A percentile compares a stretch with the other conserved stretches of the same genome.
These are phyloP conservation scores for Potamarius usumacintae DNA, from an alignment of 2,113 vertebrate genomes.

Conservation along the genomic window DNA sequence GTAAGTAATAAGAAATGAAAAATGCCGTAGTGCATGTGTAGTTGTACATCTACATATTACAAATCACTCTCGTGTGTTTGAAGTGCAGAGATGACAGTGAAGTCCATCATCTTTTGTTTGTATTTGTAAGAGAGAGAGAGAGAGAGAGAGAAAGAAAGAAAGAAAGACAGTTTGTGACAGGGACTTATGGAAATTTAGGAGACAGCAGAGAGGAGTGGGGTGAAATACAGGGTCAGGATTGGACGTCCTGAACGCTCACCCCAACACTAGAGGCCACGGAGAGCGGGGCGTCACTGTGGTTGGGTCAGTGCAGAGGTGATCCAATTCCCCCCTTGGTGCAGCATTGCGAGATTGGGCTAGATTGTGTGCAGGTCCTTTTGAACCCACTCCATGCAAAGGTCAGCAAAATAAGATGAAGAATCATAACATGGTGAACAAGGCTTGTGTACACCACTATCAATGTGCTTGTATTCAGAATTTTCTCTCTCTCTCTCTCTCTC, in stretches of 20 bases:
- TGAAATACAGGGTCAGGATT: conserved; percentile 65
- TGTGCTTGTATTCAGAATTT: conserved; percentile 45
- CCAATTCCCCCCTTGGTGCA: conserved; percentile 72
- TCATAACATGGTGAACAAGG: conserved; percentile 55
- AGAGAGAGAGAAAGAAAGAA: neutral
- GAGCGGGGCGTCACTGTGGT: conserved; percentile 59
- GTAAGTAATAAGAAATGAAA: neutral
- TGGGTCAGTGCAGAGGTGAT: conserved; percentile 74
- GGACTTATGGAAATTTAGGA: conserved; percentile 50
- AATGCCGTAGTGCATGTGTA: neutral
- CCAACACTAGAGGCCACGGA: conserved; percentile 63
- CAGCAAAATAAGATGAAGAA: conserved; percentile 70
- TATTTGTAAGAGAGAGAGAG: conserved; percentile 27
- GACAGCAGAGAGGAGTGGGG: conserved; percentile 43
- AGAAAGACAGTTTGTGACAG: conserved; percentile 23
- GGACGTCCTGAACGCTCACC: conserved; percentile 58
- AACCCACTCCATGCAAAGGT: conserved; percentile 67
- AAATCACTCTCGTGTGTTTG: neutral
- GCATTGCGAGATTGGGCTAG: conserved; percentile 68
- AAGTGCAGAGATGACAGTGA: neutral
- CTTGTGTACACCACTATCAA: conserved; percentile 46
- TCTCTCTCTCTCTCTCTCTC: too few relatives aligned
- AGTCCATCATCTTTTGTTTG: conserved; percentile 29
- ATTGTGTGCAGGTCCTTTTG: conserved; percentile 76
- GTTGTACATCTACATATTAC: neutral